phyloP scores from a whole-genome alignment of 1,140 invertebrate species.

The Hyles vespertilio region DNA sequence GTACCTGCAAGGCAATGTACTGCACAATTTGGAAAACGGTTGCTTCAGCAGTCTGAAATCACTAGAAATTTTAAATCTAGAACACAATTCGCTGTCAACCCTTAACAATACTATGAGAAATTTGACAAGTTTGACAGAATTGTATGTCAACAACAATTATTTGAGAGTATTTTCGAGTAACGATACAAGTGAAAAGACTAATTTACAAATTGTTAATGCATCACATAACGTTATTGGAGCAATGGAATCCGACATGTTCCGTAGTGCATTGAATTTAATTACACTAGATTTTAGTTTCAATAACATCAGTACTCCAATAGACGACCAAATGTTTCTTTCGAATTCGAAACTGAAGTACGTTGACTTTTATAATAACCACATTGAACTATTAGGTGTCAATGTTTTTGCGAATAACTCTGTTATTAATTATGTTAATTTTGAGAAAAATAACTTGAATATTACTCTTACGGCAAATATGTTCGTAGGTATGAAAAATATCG shows the following conservation, averaged over 20 bases:
- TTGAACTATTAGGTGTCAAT: constrained; percentile 42
- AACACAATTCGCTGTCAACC: constrained; percentile 34
- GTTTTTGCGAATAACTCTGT: constrained; percentile 35
- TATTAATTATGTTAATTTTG: constrained; percentile 41
- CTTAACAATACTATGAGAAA: constrained; percentile 45
- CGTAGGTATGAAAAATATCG: constrained; percentile 33
- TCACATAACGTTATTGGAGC: constrained; percentile 44
- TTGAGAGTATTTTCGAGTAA: constrained; percentile 36
- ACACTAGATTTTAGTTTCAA: constrained; percentile 50
- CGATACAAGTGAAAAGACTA: constrained; percentile 40
- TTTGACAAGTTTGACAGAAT: constrained; percentile 33
- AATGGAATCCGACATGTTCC: constrained; percentile 51
- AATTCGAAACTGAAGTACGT: constrained; percentile 42
- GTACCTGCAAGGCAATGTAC: constrained; percentile 40
- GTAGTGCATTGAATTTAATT: constrained; percentile 37
- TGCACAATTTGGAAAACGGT: constrained; percentile 31
- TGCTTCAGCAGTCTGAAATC: constrained; percentile 33
- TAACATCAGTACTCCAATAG: constrained; percentile 36
- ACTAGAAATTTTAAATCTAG: constrained; percentile 36
- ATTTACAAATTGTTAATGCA: constrained; percentile 40
- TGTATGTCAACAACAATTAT: constrained; percentile 46
- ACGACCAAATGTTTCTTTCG: constrained; percentile 40
- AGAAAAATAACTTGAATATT: constrained; percentile 41
- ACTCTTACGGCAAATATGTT: constrained; percentile 39
- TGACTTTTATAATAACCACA: constrained; percentile 43